Evolutionary conservation across 2,113 vertebrate species (phyloP).

Genomic region (Mustela lutreola): DNA sequence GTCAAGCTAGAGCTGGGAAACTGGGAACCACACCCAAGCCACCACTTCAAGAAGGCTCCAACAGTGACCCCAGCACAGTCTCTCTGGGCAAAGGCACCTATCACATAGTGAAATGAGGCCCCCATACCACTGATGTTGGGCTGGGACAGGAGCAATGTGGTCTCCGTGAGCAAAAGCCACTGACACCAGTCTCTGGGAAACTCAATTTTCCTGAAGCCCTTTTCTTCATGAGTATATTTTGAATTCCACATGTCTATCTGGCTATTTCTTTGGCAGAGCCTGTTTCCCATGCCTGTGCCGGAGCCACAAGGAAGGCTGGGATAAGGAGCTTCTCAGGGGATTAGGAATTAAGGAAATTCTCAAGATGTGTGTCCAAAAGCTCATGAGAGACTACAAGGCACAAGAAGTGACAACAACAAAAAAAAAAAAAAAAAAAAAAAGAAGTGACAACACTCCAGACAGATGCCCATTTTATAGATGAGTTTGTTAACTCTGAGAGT

Average conservation of each 20-base stretch:
- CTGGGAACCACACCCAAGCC: neutral
- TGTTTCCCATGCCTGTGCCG: neutral
- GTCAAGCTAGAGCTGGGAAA: neutral
- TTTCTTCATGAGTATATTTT: neutral
- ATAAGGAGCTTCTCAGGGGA: neutral
- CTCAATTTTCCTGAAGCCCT: neutral
- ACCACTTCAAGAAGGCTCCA: no score
- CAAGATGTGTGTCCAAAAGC: neutral
- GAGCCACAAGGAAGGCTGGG: neutral
- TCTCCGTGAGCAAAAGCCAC: neutral
- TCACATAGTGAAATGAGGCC: rapidly evolving
- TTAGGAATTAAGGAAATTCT: neutral
- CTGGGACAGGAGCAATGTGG: neutral
- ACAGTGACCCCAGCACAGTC: rapidly evolving
- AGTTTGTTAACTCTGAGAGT: neutral
- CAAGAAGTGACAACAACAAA: neutral
- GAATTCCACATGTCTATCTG: neutral
- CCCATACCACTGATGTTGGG: neutral
- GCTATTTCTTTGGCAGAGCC: neutral
- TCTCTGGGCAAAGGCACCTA: neutral
- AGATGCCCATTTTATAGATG: neutral
- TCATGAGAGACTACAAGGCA: neutral
- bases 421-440: no score
- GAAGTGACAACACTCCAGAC: neutral
- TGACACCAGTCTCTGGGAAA: neutral